Evolutionary conservation across 2,797 vertebrate genomes (phyloP), one percentile per base, ranked within the genome.

Genomic region (Nannoperca australis): DNA sequence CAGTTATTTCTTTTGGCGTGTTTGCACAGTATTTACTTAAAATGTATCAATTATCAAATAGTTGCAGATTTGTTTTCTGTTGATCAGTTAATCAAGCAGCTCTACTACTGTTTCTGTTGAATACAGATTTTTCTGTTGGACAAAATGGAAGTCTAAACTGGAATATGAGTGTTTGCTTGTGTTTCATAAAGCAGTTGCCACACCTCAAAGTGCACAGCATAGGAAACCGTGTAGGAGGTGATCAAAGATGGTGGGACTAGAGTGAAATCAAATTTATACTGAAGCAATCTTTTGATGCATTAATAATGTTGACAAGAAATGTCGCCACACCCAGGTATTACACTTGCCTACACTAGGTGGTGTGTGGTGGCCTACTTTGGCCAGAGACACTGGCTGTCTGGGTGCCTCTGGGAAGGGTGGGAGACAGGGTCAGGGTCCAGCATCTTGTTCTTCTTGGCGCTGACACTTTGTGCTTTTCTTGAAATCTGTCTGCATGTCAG

Each of bases 341-440:
- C 66, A 82, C 53, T 36, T 14, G 18, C 69, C 44, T 45, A 44
- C 76, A 75, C 24, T 69, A 56, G 50, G 64, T 73, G 64, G 47
- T 72, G 67, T 71, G 44, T 20, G 24, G 58, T 81, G 79, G 75
- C 65, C 64, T 83, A 59, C 60, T 73, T 85, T 75, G 30, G 49
- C 12, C 36, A 51, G 69, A 72, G 50, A 73, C 60, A 13, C 20
- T 53, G 49, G 49, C 67, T 76, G 71, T 64, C 67, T 82, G 67
- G 53, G 63, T 73, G 71, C 69, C 59, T 67, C 53, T 76, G 81
- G 77, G 44, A 65, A 60, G 32, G 61, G 30, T 77, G 56, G 47
- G 66, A 79, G 74, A 76, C n/a, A 7, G 74, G 81, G 83, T 90
- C 84, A 90, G 64, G 82, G 80, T 86, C 83, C 62, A 76, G 67